Evolutionary conservation across 23 tunicate species (phyloP).

Genomic region (Clavelina lepadiformis): DNA sequence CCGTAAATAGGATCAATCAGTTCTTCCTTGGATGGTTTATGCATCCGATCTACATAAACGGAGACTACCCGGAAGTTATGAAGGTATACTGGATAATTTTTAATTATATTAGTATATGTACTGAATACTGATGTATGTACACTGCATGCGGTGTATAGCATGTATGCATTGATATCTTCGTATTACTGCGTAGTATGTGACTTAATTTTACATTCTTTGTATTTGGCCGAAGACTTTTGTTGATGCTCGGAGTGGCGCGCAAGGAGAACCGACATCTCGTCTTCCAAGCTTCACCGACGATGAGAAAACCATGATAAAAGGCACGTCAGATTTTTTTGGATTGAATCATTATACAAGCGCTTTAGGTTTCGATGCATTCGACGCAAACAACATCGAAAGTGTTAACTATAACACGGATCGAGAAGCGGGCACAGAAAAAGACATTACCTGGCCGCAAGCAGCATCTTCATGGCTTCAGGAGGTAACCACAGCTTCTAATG

Average conservation of each 20-base stretch:
- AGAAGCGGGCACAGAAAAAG: constrained; percentile 8
- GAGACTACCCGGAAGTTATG: constrained; percentile 60
- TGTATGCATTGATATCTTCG: too few relatives aligned
- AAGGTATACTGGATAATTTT: too few relatives aligned
- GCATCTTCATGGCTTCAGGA: constrained; percentile 35
- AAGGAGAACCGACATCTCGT: background rate
- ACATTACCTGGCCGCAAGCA: constrained; percentile 48
- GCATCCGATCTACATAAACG: constrained; percentile 43
- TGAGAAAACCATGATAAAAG: constrained; percentile 24
- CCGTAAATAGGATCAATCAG: constrained; percentile 6
- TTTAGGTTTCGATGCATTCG: constrained; percentile 16
- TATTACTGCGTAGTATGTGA: too few relatives aligned
- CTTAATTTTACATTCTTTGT: too few relatives aligned
- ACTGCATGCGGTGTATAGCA: too few relatives aligned
- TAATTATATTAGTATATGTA: too few relatives aligned
- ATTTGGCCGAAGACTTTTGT: too few relatives aligned
- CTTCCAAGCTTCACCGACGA: constrained; percentile 42
- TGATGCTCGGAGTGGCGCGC: background rate
- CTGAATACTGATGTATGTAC: background rate
- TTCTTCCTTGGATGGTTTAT: constrained; percentile 59
- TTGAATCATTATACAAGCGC: constrained; percentile 58
- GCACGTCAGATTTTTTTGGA: constrained; percentile 63
- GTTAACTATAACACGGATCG: constrained; percentile 13
- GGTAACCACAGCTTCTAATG: too few relatives aligned
- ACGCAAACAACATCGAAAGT: background rate